These are phyloP conservation scores for Myopa tessellatipennis DNA, from an alignment of 2,888 invertebrate genomes.

Conservation along the genomic window DNA sequence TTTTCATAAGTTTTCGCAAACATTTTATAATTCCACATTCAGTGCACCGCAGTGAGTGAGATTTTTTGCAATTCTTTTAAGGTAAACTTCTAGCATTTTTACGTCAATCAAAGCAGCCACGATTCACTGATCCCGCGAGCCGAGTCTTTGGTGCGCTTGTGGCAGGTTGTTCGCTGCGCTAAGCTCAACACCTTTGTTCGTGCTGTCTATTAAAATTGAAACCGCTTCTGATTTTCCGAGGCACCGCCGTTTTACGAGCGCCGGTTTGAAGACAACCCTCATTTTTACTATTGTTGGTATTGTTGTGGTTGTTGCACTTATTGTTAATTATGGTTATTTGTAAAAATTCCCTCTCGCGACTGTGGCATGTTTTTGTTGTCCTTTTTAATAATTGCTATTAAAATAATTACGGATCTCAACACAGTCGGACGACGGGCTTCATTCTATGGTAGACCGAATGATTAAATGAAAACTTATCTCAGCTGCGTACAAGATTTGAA, in stretches of 20 bases:
- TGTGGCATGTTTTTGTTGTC: conserved; percentile 49
- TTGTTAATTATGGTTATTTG: conserved; percentile 62
- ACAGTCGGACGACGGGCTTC: conserved; percentile 44
- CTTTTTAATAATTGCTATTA: conserved; percentile 59
- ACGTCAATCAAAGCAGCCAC: conserved; percentile 58
- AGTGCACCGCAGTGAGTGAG: conserved; percentile 33
- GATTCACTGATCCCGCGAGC: background rate
- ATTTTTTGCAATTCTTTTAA: conserved; percentile 64
- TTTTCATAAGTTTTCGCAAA: conserved; percentile 22
- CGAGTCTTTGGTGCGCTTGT: conserved; percentile 5
- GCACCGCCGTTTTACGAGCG: conserved; percentile 24
- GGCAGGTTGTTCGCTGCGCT: background rate
- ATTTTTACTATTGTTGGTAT: conserved; percentile 40
- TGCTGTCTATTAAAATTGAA: conserved; percentile 35
- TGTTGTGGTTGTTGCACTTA: conserved; percentile 50
- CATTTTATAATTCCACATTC: conserved; percentile 39
- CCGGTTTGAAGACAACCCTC: conserved; percentile 42
- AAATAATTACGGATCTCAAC: conserved; percentile 55
- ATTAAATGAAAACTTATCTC: conserved; percentile 62
- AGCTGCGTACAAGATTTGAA: conserved; percentile 35
- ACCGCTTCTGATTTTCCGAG: conserved; percentile 6
- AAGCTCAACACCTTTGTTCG: conserved; percentile 28
- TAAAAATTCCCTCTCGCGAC: conserved; percentile 56
- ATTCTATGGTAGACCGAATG: conserved; percentile 39
- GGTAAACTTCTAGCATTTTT: conserved; percentile 67